A percentile compares a stretch with the other conserved stretches of the same genome.
Evolutionary conservation across 2,113 vertebrate genomes (phyloP).

Genomic region (Mellivora capensis): DNA sequence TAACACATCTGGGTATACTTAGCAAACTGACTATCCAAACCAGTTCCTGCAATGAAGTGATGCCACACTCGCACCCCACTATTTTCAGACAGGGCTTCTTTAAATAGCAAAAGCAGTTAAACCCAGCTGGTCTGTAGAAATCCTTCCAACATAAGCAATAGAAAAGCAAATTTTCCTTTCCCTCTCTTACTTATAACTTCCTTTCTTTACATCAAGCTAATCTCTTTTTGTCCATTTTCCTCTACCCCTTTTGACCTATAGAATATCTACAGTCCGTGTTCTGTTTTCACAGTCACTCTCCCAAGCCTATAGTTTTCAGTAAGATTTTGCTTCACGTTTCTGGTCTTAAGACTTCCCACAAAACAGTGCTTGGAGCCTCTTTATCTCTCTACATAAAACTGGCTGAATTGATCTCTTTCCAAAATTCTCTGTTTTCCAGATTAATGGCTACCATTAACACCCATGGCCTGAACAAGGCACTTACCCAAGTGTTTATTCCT

Average conservation of each 20-base stretch:
- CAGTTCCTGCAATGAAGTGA: not conserved
- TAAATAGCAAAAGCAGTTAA: not conserved
- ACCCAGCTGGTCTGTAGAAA: not conserved
- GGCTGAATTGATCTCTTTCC: not conserved
- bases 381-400: not conserved
- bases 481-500: not conserved
- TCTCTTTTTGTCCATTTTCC: not conserved
- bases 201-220: not conserved
- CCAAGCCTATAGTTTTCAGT: not conserved
- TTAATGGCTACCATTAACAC: not conserved
- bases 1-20: not conserved
- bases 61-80: not conserved
- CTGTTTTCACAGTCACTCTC: not conserved
- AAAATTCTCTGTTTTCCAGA: not conserved
- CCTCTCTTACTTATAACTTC: not conserved
- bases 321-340: not conserved
- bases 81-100: not conserved
- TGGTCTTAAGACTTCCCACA: not conserved
- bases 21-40: not conserved
- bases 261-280: not conserved
- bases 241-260: not conserved
- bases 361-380: not conserved
- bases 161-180: not conserved
- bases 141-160: not conserved
- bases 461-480: not conserved